Conservation (phyloP, 2,888 invertebrate species). For the Pycnomerus fuliginosus region DNA sequence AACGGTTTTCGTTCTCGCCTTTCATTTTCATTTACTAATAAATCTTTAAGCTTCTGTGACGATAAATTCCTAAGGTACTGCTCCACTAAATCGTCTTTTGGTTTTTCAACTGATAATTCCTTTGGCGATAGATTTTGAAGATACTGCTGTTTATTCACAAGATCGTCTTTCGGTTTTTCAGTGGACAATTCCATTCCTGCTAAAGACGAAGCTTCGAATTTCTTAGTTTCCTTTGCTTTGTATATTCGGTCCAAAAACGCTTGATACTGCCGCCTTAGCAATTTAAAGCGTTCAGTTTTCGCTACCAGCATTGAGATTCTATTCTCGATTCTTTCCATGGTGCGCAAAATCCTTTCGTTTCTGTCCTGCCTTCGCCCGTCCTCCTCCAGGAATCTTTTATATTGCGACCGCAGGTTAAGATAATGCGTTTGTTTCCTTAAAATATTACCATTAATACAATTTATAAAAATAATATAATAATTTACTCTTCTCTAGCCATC, state of each 20-base stretch:
- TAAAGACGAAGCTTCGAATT: conserved; percentile 3
- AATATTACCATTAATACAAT: conserved; percentile 5
- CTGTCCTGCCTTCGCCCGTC: conserved; percentile 60
- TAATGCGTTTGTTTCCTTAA: conserved; percentile 47
- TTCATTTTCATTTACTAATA: conserved; percentile 7
- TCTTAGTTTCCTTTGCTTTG: conserved; percentile 5
- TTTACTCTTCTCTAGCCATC: conserved; percentile 57
- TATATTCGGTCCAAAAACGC: conserved; percentile 35
- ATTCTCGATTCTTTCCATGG: conserved; percentile 61
- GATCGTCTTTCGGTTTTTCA: too few species aligned
- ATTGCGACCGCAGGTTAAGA: conserved; percentile 51
- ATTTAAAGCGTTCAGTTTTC: conserved; percentile 61
- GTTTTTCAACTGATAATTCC: too few species aligned
- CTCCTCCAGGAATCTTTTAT: conserved; percentile 59
- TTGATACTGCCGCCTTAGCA: conserved; percentile 50
- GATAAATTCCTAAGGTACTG: conserved; percentile 33
- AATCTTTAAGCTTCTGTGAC: conserved; percentile 29
- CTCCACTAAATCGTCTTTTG: background rate
- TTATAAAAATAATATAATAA: conserved; percentile 17
- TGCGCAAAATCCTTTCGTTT: conserved; percentile 59
- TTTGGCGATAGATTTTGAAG: too few species aligned
- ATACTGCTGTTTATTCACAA: too few species aligned
- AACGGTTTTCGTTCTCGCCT: background rate
- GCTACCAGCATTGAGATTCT: conserved; percentile 58
- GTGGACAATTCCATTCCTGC: too few species aligned